Conservation (phyloP, 2,797 vertebrate species). For the Phoxinus dragarum region DNA sequence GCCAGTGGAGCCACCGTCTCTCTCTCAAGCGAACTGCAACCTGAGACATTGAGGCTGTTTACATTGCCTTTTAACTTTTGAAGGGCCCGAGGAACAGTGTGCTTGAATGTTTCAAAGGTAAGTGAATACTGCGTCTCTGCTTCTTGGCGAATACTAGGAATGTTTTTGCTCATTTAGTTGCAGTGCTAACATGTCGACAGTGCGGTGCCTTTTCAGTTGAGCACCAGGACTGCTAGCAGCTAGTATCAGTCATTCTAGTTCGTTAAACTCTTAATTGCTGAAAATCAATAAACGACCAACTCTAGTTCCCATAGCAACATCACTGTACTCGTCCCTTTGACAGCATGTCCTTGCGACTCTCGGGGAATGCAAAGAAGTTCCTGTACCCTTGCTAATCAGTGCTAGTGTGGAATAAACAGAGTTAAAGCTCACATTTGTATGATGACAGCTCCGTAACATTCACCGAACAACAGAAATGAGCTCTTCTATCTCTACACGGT, state of each 20-base stretch:
- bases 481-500: not conserved
- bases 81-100: not conserved
- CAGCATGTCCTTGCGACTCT: conserved; percentile 45
- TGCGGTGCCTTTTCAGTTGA: conserved; percentile 29
- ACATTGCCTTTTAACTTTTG: conserved; percentile 3
- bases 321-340: not conserved
- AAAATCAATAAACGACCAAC: conserved; percentile 13
- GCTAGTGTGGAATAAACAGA: conserved; percentile 2
- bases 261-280: conserved; percentile 6
- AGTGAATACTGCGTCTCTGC: conserved; percentile 17
- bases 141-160: not conserved
- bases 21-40: conserved; percentile 38
- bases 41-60: not conserved
- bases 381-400: conserved; percentile 9
- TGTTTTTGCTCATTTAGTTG: conserved; percentile 13
- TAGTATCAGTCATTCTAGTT: conserved; percentile 39
- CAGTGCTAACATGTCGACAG: conserved; percentile 52
- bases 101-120: conserved; percentile 22
- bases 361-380: conserved; percentile 30
- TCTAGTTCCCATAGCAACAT: not conserved
- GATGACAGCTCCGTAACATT: not conserved
- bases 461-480: not conserved
- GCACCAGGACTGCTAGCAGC: conserved; percentile 35
- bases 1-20: conserved; percentile 10
- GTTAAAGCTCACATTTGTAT: conserved; percentile 12